phyloP scores from a whole-genome alignment of 1,140 invertebrate species.

The Caenorhabditis brenneri region DNA sequence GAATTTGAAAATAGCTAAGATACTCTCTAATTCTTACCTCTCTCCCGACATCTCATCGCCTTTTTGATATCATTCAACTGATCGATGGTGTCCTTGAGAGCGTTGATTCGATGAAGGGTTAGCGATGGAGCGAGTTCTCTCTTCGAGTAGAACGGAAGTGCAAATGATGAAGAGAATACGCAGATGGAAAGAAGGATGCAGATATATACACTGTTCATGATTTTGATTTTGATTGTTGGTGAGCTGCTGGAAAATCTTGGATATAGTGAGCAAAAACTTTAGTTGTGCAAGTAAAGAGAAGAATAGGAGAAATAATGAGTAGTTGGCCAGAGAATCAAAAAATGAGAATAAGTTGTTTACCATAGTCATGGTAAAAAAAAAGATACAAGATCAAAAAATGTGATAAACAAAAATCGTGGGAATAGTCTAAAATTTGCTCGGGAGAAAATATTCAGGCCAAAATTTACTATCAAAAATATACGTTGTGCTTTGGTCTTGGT shows the following conservation, averaged over 20 bases:
- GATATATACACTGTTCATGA: neutral
- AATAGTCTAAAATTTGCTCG: no score
- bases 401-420: no score
- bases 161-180: neutral
- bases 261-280: neutral
- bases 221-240: neutral
- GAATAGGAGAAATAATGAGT: no score
- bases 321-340: no score
- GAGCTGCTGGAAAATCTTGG: no score
- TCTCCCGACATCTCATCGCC: slow-evolving; percentile 31
- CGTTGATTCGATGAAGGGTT: slow-evolving; percentile 9
- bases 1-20: neutral
- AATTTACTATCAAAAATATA: no score
- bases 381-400: no score
- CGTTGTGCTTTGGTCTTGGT: no score
- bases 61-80: slow-evolving; percentile 38
- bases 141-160: slow-evolving; percentile 15
- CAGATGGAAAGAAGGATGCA: neutral
- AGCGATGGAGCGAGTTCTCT: slow-evolving; percentile 7
- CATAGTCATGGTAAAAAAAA: no score
- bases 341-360: no score
- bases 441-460: no score
- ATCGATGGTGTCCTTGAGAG: slow-evolving; percentile 18
- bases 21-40: neutral
- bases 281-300: neutral